Percentiles rank a stretch among this genome's conserved stretches.
phyloP scores from a whole-genome alignment of 2,888 invertebrate genomes.

The Oscheius onirici region DNA sequence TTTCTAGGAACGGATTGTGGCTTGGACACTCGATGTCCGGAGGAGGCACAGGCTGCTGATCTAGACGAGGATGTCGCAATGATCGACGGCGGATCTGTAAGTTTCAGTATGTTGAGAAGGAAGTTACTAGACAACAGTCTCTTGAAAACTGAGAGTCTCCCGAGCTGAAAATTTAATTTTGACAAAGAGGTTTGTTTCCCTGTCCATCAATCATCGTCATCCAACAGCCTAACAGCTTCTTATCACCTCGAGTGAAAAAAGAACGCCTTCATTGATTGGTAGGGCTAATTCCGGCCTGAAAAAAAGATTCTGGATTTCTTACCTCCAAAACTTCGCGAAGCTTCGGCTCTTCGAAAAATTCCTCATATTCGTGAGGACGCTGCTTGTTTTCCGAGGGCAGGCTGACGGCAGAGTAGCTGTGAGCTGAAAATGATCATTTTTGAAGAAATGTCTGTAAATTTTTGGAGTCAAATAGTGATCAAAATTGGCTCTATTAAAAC shows the following conservation, averaged over 20 bases:
- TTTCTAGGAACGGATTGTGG: conserved; percentile 16
- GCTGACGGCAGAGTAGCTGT: conserved; percentile 24
- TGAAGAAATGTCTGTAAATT: too few relatives aligned
- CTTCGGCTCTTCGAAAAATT: conserved; percentile 52
- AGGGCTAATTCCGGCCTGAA: neutral
- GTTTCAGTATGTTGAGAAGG: neutral
- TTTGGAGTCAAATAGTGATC: neutral
- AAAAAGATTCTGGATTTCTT: neutral
- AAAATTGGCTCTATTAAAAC: neutral
- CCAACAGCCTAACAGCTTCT: neutral
- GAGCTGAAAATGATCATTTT: neutral
- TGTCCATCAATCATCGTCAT: conserved; percentile 23
- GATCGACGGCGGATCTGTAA: conserved; percentile 29
- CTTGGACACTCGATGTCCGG: conserved; percentile 42
- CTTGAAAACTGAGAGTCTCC: neutral
- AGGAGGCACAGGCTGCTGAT: conserved; percentile 42
- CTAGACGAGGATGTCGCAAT: conserved; percentile 13
- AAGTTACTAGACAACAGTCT: neutral
- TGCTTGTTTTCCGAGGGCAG: conserved; percentile 4
- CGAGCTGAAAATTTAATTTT: too few relatives aligned
- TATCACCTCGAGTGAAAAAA: neutral
- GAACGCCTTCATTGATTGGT: neutral
- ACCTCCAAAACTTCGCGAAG: conserved; percentile 44
- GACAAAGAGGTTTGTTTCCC: neutral
- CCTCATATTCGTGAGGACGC: conserved; percentile 40